Percentiles rank a stretch among this genome's conserved stretches.
Evolutionary conservation across 2,113 vertebrate genomes (phyloP).

Genomic region (Neodontobutis hainanensis): DNA sequence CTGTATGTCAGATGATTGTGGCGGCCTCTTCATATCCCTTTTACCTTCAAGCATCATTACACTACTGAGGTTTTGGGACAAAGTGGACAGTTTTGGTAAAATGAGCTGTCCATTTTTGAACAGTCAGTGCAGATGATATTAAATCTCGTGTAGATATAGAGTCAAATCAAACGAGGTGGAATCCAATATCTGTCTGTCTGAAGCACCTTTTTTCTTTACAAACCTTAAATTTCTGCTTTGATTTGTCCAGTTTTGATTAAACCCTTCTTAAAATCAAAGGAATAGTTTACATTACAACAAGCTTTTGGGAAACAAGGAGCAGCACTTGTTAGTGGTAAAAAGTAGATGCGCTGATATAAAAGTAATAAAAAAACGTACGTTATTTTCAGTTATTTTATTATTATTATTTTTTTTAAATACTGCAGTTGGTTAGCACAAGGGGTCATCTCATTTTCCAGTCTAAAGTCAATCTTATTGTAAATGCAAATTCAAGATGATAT

Average conservation of each 20-base stretch:
- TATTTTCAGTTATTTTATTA: no score
- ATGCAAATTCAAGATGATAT: background rate
- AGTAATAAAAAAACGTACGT: background rate
- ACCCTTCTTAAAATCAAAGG: background rate
- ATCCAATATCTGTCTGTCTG: background rate
- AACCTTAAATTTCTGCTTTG: background rate
- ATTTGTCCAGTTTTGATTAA: background rate
- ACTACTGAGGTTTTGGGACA: slow-evolving; percentile 24
- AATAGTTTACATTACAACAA: no score
- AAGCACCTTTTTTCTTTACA: slow-evolving; percentile 40
- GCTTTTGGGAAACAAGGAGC: no score
- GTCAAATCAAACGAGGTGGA: background rate
- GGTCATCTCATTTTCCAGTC: no score
- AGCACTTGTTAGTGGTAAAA: no score
- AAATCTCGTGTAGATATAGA: slow-evolving; percentile 5
- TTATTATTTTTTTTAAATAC: no score
- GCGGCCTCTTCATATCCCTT: background rate
- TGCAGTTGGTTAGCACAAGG: no score
- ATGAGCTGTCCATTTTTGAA: background rate
- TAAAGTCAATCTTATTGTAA: background rate
- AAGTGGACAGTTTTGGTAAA: slow-evolving; percentile 2
- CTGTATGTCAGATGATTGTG: background rate
- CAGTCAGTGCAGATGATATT: background rate
- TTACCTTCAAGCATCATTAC: slow-evolving; percentile 10
- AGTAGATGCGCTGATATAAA: background rate